Percentiles rank a stretch among this genome's conserved stretches.
Evolutionary conservation across 2,888 invertebrate genomes (phyloP).

Genomic region (Coenonympha glycerion): DNA sequence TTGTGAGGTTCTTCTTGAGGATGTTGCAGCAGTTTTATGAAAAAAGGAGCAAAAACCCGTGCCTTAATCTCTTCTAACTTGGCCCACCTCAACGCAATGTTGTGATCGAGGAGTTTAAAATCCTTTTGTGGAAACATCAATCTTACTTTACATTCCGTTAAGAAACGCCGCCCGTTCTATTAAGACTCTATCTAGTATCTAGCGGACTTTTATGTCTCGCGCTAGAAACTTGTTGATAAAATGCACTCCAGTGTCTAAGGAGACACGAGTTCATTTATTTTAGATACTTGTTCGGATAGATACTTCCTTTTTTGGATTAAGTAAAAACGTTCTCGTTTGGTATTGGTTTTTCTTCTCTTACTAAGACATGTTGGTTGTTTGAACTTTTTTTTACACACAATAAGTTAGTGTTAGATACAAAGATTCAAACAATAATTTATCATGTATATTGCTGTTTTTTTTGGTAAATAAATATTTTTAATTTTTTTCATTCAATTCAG

Average conservation of each 20-base stretch:
- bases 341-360: too few species aligned
- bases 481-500: too few species aligned
- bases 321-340: too few species aligned
- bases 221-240: background rate
- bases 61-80: conserved; percentile 20
- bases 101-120: conserved; percentile 65
- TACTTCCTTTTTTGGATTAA: background rate
- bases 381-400: too few species aligned
- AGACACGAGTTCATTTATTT: background rate
- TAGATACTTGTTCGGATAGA: background rate
- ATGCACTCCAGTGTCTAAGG: background rate
- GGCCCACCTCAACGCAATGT: conserved; percentile 36
- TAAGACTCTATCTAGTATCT: conserved; percentile 15
- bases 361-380: too few species aligned
- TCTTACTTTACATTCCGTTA: conserved; percentile 44
- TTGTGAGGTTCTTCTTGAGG: too few species aligned
- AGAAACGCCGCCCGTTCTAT: conserved; percentile 26
- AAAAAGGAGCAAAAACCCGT: background rate
- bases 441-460: too few species aligned
- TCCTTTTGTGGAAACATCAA: conserved; percentile 64
- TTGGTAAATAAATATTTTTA: too few species aligned
- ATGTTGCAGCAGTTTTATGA: too few species aligned
- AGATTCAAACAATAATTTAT: too few species aligned
- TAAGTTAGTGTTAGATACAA: too few species aligned
- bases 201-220: conserved; percentile 8